A percentile compares a stretch with the other conserved stretches of the same genome.
phyloP scores from a whole-genome alignment of 2,888 invertebrate genomes.

The Mechanitis messenoides region DNA sequence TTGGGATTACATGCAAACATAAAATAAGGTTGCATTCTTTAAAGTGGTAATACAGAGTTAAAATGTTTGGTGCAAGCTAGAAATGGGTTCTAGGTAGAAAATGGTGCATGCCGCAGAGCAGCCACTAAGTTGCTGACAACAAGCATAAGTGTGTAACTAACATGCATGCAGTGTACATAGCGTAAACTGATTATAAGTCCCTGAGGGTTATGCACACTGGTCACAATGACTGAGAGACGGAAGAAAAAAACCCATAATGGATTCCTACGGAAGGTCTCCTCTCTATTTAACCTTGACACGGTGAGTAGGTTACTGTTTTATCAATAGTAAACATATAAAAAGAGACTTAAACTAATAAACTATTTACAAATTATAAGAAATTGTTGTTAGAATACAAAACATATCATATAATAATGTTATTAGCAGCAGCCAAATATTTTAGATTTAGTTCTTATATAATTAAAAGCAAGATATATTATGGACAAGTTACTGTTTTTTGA shows the following conservation, averaged over 20 bases:
- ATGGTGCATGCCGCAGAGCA: slow-evolving; percentile 71
- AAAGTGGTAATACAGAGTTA: slow-evolving; percentile 51
- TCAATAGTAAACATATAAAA: slow-evolving; percentile 11
- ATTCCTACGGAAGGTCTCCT: slow-evolving; percentile 92
- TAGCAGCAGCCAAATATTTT: slow-evolving; percentile 25
- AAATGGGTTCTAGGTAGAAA: slow-evolving; percentile 74
- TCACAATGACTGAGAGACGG: slow-evolving; percentile 75
- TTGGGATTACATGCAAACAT: slow-evolving; percentile 49
- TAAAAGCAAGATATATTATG: too few species aligned
- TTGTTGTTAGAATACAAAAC: background rate
- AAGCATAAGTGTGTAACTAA: slow-evolving; percentile 75
- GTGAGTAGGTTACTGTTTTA: slow-evolving; percentile 72
- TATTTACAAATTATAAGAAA: background rate
- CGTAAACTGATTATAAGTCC: slow-evolving; percentile 60
- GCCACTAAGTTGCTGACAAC: slow-evolving; percentile 66
- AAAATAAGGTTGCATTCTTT: slow-evolving; percentile 50
- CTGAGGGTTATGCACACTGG: slow-evolving; percentile 66
- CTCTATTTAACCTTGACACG: slow-evolving; percentile 90
- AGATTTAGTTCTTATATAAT: too few species aligned
- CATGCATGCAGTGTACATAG: slow-evolving; percentile 77
- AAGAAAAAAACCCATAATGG: slow-evolving; percentile 79
- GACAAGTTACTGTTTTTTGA: too few species aligned
- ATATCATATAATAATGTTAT: slow-evolving; percentile 6
- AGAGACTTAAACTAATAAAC: background rate
- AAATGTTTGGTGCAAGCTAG: slow-evolving; percentile 72